phyloP scores from a whole-genome alignment of 2,888 invertebrate genomes.

The Papilio elwesi region DNA sequence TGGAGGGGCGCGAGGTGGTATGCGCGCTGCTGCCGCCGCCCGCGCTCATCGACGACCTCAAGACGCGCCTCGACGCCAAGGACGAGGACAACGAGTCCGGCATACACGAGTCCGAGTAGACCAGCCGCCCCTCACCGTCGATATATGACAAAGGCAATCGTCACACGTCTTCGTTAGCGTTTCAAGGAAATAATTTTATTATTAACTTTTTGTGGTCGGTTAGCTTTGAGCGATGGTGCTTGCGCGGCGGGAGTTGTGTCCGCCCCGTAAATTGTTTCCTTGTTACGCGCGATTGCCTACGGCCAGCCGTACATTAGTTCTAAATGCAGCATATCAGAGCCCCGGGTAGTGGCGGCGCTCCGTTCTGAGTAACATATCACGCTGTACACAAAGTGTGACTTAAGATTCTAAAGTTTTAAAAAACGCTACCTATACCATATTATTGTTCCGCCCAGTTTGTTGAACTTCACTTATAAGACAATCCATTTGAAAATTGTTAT shows the following conservation, averaged over 20 bases:
- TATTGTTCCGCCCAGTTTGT: neutral
- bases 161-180: no score
- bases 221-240: no score
- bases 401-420: neutral
- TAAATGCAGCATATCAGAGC: no score
- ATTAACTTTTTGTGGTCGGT: no score
- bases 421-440: neutral
- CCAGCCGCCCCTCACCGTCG: conserved; percentile 40
- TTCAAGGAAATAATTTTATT: no score
- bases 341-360: neutral
- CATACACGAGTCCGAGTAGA: conserved; percentile 77
- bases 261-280: no score
- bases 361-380: neutral
- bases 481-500: neutral
- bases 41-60: conserved; percentile 75
- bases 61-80: conserved; percentile 73
- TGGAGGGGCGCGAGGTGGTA: conserved; percentile 68
- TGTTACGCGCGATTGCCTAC: no score
- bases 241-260: no score
- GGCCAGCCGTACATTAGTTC: no score
- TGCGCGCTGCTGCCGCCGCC: conserved; percentile 69
- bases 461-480: neutral
- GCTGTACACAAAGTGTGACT: neutral
- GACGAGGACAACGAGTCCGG: conserved; percentile 80
- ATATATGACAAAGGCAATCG: no score